A percentile compares a stretch with the other conserved stretches of the same genome.
phyloP scores from a whole-genome alignment of 1,140 invertebrate species.

The Lordiphosa stackelbergi region DNA sequence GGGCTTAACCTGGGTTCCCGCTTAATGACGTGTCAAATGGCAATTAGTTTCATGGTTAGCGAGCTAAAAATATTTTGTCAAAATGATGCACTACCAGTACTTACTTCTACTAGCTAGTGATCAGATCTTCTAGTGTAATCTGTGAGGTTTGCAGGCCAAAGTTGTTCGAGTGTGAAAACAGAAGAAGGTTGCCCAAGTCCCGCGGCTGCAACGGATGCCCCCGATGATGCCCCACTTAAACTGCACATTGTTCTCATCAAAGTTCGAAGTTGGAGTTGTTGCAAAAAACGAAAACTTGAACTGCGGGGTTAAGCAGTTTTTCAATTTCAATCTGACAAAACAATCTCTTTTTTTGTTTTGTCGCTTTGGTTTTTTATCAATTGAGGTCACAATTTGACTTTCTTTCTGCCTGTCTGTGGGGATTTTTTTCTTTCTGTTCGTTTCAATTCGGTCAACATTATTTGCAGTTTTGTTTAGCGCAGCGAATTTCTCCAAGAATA shows the following conservation, averaged over 20 bases:
- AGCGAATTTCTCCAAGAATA: conserved; percentile 50
- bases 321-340: conserved; percentile 17
- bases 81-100: conserved; percentile 18
- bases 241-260: conserved; percentile 53
- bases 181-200: conserved; percentile 43
- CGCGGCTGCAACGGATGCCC: conserved; percentile 36
- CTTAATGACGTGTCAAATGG: conserved; percentile 52
- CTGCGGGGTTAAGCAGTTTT: conserved; percentile 39
- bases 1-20: conserved; percentile 18
- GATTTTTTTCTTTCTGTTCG: conserved; percentile 29
- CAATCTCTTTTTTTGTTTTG: conserved; percentile 24
- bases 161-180: conserved; percentile 51
- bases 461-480: conserved; percentile 59
- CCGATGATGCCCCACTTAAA: conserved; percentile 50
- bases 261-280: neutral
- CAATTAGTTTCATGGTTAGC: conserved; percentile 42
- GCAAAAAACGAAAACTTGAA: conserved; percentile 34
- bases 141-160: conserved; percentile 36
- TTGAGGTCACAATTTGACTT: conserved; percentile 57
- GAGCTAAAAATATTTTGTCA: conserved; percentile 35
- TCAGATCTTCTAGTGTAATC: conserved; percentile 9
- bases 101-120: conserved; percentile 2
- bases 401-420: conserved; percentile 38
- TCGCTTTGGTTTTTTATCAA: conserved; percentile 20
- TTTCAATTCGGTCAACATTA: conserved; percentile 45